Conservation (phyloP, 1,140 invertebrate species). For the Drosophila busckii region DNA sequence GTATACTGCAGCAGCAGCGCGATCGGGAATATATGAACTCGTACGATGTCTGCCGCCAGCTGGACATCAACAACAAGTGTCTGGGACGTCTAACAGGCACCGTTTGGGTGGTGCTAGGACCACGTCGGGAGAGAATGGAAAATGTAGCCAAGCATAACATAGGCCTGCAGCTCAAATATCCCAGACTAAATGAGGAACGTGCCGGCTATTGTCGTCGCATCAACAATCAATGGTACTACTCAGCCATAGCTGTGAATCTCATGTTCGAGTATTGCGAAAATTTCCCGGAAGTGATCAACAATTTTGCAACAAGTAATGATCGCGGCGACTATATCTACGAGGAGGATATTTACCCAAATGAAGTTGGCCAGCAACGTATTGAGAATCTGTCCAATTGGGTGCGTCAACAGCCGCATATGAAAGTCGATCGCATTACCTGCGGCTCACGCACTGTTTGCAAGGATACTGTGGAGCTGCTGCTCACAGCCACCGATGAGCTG, state of each 20-base stretch:
- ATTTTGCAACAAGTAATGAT: constrained; percentile 76
- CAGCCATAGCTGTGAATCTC: constrained; percentile 83
- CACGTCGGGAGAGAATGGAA: constrained; percentile 73
- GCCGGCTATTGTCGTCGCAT: constrained; percentile 89
- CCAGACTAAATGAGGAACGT: constrained; percentile 84
- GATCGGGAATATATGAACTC: constrained; percentile 70
- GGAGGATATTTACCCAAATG: constrained; percentile 83
- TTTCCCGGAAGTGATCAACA: constrained; percentile 88
- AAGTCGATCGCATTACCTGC: constrained; percentile 82
- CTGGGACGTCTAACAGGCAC: constrained; percentile 91
- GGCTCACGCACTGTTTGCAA: constrained; percentile 86
- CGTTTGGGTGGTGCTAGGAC: constrained; percentile 83
- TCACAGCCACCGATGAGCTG: constrained; percentile 81
- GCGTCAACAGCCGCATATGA: constrained; percentile 83
- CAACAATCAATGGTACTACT: constrained; percentile 89
- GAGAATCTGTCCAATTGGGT: constrained; percentile 85
- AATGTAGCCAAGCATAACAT: constrained; percentile 86
- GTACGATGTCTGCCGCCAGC: constrained; percentile 47
- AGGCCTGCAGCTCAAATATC: constrained; percentile 95
- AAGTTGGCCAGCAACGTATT: constrained; percentile 78
- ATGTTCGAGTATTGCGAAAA: constrained; percentile 84
- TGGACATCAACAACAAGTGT: constrained; percentile 83
- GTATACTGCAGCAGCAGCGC: constrained; percentile 56
- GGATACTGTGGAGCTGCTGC: constrained; percentile 83
- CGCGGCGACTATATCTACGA: constrained; percentile 82